Conservation (phyloP, 2,797 vertebrate genomes). For the Leucoraja ocellata region DNA sequence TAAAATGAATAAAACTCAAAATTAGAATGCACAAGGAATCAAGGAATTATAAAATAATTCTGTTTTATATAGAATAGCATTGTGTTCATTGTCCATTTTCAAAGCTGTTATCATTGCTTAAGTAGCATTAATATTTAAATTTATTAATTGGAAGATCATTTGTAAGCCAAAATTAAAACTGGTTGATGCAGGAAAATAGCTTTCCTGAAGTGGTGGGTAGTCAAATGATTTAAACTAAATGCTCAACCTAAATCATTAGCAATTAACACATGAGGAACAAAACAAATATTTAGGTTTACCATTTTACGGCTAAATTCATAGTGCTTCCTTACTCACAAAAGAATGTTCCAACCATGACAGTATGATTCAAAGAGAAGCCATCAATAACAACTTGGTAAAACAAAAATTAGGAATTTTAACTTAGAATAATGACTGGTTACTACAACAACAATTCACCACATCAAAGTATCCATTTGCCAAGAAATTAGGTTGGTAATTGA, state of each 20-base stretch:
- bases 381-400: neutral
- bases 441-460: neutral
- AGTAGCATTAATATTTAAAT: neutral
- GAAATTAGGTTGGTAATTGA: neutral
- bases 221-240: neutral
- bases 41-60: neutral
- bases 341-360: neutral
- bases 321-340: neutral
- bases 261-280: neutral
- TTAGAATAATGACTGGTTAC: neutral
- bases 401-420: neutral
- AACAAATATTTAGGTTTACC: neutral
- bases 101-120: neutral
- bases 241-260: neutral
- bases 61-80: neutral
- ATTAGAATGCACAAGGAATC: neutral
- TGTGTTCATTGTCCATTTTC: neutral
- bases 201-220: neutral
- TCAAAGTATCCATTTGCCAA: neutral
- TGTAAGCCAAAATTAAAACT: neutral
- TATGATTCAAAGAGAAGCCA: neutral
- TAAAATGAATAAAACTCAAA: neutral
- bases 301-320: neutral
- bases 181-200: neutral
- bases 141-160: neutral